Evolutionary conservation across 2,797 vertebrate genomes (phyloP), one percentile per base, ranked within the genome.

Genomic region (Rhinoraja longicauda): DNA sequence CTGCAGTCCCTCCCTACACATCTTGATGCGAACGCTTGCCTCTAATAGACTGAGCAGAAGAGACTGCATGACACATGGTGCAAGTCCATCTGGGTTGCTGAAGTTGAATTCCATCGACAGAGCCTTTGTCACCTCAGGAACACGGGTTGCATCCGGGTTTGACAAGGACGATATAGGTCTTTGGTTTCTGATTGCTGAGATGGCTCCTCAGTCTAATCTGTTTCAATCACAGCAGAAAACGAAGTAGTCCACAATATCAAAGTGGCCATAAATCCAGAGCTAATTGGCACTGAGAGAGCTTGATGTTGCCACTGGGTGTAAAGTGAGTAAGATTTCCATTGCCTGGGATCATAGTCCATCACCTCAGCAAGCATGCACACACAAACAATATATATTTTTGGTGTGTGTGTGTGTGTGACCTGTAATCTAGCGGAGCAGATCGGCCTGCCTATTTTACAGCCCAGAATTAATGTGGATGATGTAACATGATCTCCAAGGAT

Each of bases 191-290:
- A 88, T 67, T 84, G 84, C 84, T 88, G 84, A 32, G 59, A 36
- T 88, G 84, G 39, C 7, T 88, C 62, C 84, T 9, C 67, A 88
- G 84, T 67, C 39, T 62, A 67, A 67, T 88, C 84, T 84, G 84
- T 88, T 62, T 88, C 62, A 88, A 88, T 88, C 84, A 36, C 17
- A 24, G 62, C 62, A 36, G 84, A 67, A 88, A 88, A 19, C 36
- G 84, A 67, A 21, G 59, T 5, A 7, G 84, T 24, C 62, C 59
- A 67, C 62, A 88, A 67, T 21, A 67, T 62, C 64, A 12, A 88
- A 88, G 84, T 67, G 84, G 84, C 67, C 84, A 88, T 88, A 88
- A 88, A 88, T 88, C 84, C 84, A 88, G 17, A n/a, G 9, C 84
- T 67, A 88, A 88, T 88, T 88, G 84, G 84, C 39, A 36, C 62